These are phyloP conservation scores for Hippocampus barbouri DNA, from an alignment of 2,113 vertebrate genomes.

Conservation along the genomic window DNA sequence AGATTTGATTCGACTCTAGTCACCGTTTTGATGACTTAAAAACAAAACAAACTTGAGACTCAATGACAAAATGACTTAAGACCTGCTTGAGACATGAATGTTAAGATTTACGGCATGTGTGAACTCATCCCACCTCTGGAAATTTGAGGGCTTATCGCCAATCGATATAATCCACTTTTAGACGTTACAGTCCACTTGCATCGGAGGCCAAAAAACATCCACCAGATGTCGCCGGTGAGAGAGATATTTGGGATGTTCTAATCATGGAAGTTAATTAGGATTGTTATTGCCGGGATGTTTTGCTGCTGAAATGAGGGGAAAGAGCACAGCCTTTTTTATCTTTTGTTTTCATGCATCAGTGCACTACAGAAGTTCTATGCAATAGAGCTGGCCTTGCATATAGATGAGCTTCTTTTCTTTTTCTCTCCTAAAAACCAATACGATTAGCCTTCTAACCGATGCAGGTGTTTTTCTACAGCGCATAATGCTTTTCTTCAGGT, in stretches of 20 bases:
- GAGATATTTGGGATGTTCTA: background rate
- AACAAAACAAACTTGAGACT: no score
- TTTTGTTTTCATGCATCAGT: constrained; percentile 35
- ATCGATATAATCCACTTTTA: background rate
- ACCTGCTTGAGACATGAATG: background rate
- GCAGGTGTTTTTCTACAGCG: constrained; percentile 56
- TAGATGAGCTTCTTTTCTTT: constrained; percentile 48
- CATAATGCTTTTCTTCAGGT: constrained; percentile 12
- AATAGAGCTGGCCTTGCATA: constrained; percentile 69
- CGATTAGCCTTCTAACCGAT: constrained; percentile 56
- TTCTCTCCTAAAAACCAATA: constrained; percentile 35
- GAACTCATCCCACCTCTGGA: background rate
- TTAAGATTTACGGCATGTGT: background rate
- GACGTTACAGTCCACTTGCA: background rate
- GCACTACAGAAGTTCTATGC: constrained; percentile 74
- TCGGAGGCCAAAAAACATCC: background rate
- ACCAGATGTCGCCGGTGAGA: background rate
- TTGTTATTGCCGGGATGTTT: constrained; percentile 41
- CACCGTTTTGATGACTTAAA: background rate
- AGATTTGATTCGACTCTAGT: background rate
- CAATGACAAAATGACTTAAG: background rate
- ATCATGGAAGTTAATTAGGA: background rate
- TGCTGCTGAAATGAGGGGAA: constrained; percentile 48
- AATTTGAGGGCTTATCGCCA: background rate
- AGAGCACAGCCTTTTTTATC: constrained; percentile 59